These are phyloP conservation scores for Austrofundulus limnaeus DNA, from an alignment of 2,113 vertebrate genomes.

Conservation along the genomic window DNA sequence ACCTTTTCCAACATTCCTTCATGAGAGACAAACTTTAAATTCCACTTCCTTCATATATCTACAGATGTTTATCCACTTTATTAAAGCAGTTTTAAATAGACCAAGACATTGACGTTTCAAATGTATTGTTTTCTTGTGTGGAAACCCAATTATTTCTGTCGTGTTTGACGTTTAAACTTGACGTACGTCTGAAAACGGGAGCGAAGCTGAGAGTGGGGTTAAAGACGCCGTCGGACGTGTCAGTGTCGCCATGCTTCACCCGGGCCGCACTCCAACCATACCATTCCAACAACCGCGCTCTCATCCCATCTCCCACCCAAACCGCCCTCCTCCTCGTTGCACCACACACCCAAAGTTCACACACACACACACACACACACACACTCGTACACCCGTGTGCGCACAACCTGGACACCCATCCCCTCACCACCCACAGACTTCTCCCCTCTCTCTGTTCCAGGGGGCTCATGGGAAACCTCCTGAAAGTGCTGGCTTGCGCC, in stretches of 20 bases:
- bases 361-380: constrained; percentile 28
- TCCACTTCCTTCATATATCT: background rate
- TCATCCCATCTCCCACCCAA: constrained; percentile 46
- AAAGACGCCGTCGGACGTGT: constrained; percentile 55
- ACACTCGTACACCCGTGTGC: constrained; percentile 33
- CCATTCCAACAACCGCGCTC: constrained; percentile 55
- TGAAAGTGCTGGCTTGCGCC: constrained; percentile 95
- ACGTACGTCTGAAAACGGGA: background rate
- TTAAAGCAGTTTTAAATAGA: background rate
- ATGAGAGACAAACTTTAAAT: no score
- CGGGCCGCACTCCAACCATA: constrained; percentile 47
- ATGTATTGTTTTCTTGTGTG: no score
- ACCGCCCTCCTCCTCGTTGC: constrained; percentile 43
- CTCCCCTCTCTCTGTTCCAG: constrained; percentile 93
- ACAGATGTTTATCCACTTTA: background rate
- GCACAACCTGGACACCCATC: constrained; percentile 69
- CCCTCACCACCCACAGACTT: constrained; percentile 84
- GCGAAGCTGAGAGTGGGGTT: constrained; percentile 66
- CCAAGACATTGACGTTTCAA: no score
- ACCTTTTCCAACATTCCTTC: no score
- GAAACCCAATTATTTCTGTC: background rate
- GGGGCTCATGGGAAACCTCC: constrained; percentile 95
- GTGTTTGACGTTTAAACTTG: background rate
- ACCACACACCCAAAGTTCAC: constrained; percentile 17
- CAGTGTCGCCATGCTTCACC: constrained; percentile 66